Conservation (phyloP, 2,113 vertebrate genomes). For the Macquaria ambigua region DNA sequence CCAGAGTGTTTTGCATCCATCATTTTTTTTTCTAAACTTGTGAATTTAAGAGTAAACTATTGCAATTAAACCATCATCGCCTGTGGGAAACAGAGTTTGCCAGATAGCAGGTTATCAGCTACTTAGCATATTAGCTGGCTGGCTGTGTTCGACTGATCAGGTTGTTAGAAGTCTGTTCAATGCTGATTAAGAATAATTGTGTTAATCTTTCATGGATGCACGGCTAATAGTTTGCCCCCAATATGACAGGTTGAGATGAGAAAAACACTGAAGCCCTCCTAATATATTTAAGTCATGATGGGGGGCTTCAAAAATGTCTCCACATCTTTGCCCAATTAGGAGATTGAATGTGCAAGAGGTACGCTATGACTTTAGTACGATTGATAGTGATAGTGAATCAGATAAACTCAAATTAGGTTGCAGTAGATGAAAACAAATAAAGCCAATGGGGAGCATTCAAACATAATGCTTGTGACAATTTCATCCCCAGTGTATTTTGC, state of each 20-base stretch:
- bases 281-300: neutral
- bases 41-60: constrained; percentile 36
- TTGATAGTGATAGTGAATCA: neutral
- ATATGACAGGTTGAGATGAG: constrained; percentile 8
- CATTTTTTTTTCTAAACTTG: constrained; percentile 17
- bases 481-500: neutral
- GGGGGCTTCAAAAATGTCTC: neutral
- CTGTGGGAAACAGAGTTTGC: constrained; percentile 50
- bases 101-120: constrained; percentile 50
- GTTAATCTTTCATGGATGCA: constrained; percentile 38
- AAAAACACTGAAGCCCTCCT: neutral
- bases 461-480: neutral
- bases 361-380: neutral
- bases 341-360: neutral
- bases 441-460: neutral
- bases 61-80: constrained; percentile 48
- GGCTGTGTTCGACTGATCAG: constrained; percentile 12
- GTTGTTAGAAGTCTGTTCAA: constrained; percentile 38
- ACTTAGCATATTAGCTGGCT: constrained; percentile 33
- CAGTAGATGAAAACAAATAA: constrained; percentile 1
- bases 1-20: constrained; percentile 11
- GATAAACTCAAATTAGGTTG: neutral
- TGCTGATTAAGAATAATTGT: constrained; percentile 49
- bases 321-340: neutral
- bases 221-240: constrained; percentile 25